These are phyloP conservation scores for Dinocampus coccinellae DNA, from an alignment of 2,888 invertebrate species.

Conservation along the genomic window DNA sequence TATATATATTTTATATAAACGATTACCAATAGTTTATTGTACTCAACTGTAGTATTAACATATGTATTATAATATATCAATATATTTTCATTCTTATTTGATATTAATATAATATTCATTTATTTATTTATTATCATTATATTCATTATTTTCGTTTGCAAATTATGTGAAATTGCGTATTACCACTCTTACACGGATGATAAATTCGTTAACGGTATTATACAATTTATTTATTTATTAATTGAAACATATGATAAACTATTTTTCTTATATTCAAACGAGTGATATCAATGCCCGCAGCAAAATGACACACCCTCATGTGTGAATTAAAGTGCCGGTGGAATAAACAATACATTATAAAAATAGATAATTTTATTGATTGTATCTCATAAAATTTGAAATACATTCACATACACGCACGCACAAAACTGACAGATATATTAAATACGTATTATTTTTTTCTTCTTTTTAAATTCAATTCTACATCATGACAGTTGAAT, in stretches of 20 bases:
- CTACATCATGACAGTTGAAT: neutral
- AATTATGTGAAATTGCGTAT: conserved; percentile 55
- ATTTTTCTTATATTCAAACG: neutral
- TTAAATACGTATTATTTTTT: neutral
- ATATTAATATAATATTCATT: no score
- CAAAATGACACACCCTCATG: neutral
- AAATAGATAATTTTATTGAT: neutral
- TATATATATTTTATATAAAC: conserved; percentile 5
- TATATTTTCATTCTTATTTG: no score
- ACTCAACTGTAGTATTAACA: neutral
- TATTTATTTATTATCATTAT: no score
- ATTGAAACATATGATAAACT: neutral
- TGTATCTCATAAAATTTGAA: no score
- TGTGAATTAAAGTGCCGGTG: neutral
- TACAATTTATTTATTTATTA: neutral
- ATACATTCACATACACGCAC: no score
- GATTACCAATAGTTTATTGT: conserved; percentile 17
- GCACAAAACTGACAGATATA: no score
- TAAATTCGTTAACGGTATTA: conserved; percentile 50
- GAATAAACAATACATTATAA: no score
- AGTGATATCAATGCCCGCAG: neutral
- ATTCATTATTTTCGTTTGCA: conserved; percentile 15
- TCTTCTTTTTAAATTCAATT: neutral
- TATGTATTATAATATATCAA: conserved; percentile 12
- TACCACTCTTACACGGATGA: conserved; percentile 49